A percentile compares a stretch with the other conserved stretches of the same genome.
Conservation (phyloP, 1,140 invertebrate genomes). For the Atopsyche davidsoni region DNA sequence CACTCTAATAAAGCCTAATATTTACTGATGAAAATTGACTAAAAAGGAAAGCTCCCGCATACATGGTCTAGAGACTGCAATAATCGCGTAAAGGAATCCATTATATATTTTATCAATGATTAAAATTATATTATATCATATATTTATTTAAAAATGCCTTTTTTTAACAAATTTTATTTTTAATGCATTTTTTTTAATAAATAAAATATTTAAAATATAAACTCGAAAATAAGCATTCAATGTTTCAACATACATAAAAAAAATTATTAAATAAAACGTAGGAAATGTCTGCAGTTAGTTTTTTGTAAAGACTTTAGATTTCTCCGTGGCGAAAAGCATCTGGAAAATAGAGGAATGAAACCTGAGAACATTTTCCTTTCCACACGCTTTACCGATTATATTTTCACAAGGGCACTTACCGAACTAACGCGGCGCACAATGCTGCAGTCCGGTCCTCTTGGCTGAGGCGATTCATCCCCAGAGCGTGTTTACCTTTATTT, state of each 20-base stretch:
- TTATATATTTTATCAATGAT: background rate
- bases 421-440: too few relatives aligned
- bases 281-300: too few relatives aligned
- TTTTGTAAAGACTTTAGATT: too few relatives aligned
- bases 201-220: background rate
- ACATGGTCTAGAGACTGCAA: background rate
- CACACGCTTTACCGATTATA: too few relatives aligned
- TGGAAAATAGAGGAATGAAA: too few relatives aligned
- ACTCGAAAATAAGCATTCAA: constrained; percentile 1
- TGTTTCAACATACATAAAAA: background rate
- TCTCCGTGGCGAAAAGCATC: too few relatives aligned
- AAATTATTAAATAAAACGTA: too few relatives aligned
- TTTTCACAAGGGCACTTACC: too few relatives aligned
- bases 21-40: constrained; percentile 32
- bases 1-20: constrained; percentile 31
- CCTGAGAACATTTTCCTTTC: too few relatives aligned
- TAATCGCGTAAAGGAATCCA: background rate
- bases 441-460: too few relatives aligned
- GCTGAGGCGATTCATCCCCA: too few relatives aligned
- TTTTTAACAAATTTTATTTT: background rate
- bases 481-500: too few relatives aligned
- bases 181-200: background rate
- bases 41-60: constrained; percentile 27
- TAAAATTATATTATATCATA: constrained; percentile 2
- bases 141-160: background rate